Evolutionary conservation across 2,113 vertebrate genomes (phyloP).

Genomic region (Mesocricetus auratus): DNA sequence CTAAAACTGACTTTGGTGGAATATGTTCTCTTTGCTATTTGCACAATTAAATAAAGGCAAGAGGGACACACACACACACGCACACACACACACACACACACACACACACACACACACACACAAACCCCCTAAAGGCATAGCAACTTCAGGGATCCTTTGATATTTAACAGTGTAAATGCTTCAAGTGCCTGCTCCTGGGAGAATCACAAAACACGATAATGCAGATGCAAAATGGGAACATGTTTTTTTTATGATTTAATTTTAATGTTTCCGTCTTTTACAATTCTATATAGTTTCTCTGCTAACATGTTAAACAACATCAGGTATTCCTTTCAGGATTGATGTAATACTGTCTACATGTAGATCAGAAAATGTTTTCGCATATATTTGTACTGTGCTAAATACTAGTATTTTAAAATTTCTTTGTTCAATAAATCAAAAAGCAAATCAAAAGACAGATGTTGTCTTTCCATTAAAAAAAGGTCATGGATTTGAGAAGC

Average conservation of each 20-base stretch:
- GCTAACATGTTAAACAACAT: not conserved
- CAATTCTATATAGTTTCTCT: not conserved
- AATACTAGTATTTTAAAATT: not conserved
- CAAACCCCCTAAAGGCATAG: not conserved
- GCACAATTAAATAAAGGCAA: not conserved
- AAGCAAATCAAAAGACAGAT: not conserved
- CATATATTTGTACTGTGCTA: not conserved
- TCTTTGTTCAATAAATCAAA: constrained; percentile 38
- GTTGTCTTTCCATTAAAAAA: not conserved
- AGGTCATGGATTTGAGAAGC: constrained; percentile 15
- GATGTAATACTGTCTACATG: not conserved
- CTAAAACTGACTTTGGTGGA: not conserved
- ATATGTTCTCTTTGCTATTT: not conserved
- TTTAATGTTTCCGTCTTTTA: constrained; percentile 39
- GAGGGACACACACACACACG: not conserved
- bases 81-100: not conserved
- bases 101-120: not conserved
- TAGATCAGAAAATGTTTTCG: not conserved
- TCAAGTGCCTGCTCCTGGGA: not conserved
- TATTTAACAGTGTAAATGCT: constrained; percentile 25
- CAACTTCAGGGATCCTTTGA: not conserved
- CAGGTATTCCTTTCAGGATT: not conserved
- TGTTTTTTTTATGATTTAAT: constrained; percentile 16
- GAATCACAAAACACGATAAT: not conserved
- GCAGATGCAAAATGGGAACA: constrained; percentile 23